phyloP scores from a whole-genome alignment of 1,140 invertebrate genomes.

The Diploscapter pachys region DNA sequence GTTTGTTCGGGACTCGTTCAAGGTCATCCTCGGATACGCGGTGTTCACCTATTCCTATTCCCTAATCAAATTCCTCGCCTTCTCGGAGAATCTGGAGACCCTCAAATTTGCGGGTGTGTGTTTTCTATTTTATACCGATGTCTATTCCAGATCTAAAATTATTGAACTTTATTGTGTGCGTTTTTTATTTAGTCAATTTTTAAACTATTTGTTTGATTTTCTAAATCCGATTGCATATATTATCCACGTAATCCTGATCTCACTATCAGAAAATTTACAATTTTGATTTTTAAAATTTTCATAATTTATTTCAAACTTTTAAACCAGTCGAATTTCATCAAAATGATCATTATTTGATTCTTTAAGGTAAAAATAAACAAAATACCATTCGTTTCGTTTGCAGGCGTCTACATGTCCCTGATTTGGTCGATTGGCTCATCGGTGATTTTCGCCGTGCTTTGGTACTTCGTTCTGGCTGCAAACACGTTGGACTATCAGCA shows the following conservation, averaged over 20 bases:
- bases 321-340: no score
- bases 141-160: constrained; percentile 8
- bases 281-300: no score
- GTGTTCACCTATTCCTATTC: constrained; percentile 21
- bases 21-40: constrained; percentile 4
- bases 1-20: neutral
- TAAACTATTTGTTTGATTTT: constrained; percentile 12
- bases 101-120: constrained; percentile 26
- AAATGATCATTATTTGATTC: no score
- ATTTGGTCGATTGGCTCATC: neutral
- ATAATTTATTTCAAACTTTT: no score
- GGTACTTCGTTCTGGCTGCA: constrained; percentile 7
- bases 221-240: constrained; percentile 1
- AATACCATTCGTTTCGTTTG: no score
- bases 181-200: constrained; percentile 16
- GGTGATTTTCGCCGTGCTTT: neutral
- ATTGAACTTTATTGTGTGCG: constrained; percentile 1
- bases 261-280: neutral
- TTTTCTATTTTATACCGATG: constrained; percentile 14
- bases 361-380: no score
- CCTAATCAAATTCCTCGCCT: constrained; percentile 32
- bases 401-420: neutral
- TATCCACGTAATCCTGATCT: neutral
- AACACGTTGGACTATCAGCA: neutral
- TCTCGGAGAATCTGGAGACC: constrained; percentile 27